Evolutionary conservation across 2,113 vertebrate genomes (phyloP), one percentile per base, ranked within the genome.

Genomic region (Raja brachyura): DNA sequence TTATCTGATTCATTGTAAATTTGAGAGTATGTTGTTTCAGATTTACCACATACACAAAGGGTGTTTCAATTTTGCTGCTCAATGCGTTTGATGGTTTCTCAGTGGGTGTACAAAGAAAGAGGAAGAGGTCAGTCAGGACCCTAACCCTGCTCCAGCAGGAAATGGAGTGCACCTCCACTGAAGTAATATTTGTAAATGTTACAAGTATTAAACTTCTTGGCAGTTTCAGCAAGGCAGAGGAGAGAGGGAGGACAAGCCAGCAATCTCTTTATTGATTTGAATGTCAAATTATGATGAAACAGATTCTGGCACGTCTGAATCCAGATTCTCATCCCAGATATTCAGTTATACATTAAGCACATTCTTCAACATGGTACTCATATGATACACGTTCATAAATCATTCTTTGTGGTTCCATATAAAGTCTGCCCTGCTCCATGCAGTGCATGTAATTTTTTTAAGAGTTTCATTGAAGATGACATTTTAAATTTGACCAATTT

Each of bases 401-500:
- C 90, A 92, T 70, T 68, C 22, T 92, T 92, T 92, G 90, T 92
- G 73, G 73, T 92, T 92, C 90, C 68, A 73, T 54, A 92, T 92
- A 70, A 74, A 92, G 66, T 92, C 66, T 48, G 33, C 8, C 66
- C 39, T 54, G 90, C 66, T 73, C 66, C 90, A 92, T 92, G 90
- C 90, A 3, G 68, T 22, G 33, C 68, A 92, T 92, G 90, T 92
- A 92, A 92, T 73, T 92, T 92, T 92, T 92, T 92, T 54, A 92
- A 92, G 96, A 96, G 97, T 96, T 96, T 98, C 97, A 98, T 98
- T 98, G 97, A 97, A 98, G 97, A 97, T 98, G 98, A 98, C 97
- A 98, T 97, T 96, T 96, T 96, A 97, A 98, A 98, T 98, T 98
- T 97, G 96, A 96, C 97, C 98, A 98, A 98, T 98, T 98, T 98